These are phyloP conservation scores for Eubasilissa regina DNA, from an alignment of 1,140 invertebrate species.

Conservation along the genomic window DNA sequence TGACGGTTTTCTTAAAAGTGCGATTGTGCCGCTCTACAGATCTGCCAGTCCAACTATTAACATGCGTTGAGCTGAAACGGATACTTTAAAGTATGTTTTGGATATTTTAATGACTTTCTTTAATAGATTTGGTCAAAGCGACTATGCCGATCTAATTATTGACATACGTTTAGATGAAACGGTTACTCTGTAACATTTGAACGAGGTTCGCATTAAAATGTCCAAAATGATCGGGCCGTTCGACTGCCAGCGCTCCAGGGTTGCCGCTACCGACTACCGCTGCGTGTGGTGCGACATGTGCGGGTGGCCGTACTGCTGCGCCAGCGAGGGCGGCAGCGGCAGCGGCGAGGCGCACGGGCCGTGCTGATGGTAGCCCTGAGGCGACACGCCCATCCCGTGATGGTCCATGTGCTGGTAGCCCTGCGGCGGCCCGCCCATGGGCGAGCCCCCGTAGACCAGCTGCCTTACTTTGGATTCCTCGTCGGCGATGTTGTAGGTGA, in stretches of 20 bases:
- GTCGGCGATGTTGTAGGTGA: slow-evolving; percentile 96
- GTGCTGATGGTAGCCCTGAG: slow-evolving; percentile 73
- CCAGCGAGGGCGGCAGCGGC: slow-evolving; percentile 74
- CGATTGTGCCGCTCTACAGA: too few species aligned
- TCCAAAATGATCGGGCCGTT: background rate
- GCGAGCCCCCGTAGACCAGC: slow-evolving; percentile 86
- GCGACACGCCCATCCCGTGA: slow-evolving; percentile 73
- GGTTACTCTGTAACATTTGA: background rate
- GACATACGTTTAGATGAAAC: background rate
- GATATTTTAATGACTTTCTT: too few species aligned
- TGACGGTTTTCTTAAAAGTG: too few species aligned
- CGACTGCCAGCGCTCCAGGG: slow-evolving; percentile 14
- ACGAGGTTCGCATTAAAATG: background rate
- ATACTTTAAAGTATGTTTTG: too few species aligned
- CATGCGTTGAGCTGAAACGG: too few species aligned
- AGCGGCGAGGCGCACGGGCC: slow-evolving; percentile 74
- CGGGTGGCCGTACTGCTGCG: slow-evolving; percentile 75
- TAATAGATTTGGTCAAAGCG: background rate
- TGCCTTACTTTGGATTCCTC: slow-evolving; percentile 97
- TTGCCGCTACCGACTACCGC: slow-evolving; percentile 73
- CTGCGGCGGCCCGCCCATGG: slow-evolving; percentile 73
- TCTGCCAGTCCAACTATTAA: too few species aligned
- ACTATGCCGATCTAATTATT: background rate
- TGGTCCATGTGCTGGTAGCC: slow-evolving; percentile 75
- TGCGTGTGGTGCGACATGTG: slow-evolving; percentile 81